These are phyloP conservation scores for Mythimna loreyi DNA, from an alignment of 2,888 invertebrate genomes.

Conservation along the genomic window DNA sequence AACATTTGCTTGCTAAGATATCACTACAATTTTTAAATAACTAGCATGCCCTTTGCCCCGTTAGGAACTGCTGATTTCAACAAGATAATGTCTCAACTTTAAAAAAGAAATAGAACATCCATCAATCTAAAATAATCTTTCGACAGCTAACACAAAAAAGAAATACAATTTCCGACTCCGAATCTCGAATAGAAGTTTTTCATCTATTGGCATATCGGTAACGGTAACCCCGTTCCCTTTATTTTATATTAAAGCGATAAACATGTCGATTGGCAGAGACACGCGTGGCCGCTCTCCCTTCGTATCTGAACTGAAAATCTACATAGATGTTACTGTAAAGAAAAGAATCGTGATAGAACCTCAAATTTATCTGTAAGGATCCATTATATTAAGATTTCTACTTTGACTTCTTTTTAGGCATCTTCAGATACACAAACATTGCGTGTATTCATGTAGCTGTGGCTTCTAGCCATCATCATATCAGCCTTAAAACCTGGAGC, in stretches of 20 bases:
- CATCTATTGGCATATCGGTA: conserved; percentile 84
- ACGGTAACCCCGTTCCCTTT: conserved; percentile 82
- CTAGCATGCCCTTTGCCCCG: no score
- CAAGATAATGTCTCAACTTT: conserved; percentile 36
- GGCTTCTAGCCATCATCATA: no score
- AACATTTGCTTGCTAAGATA: no score
- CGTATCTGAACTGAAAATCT: conserved; percentile 48
- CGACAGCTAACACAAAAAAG: conserved; percentile 58
- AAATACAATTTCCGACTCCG: conserved; percentile 85
- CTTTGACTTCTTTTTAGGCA: no score
- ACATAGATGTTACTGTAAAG: conserved; percentile 37
- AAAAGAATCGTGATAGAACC: neutral
- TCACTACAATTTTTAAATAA: no score
- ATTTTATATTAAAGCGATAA: conserved; percentile 91
- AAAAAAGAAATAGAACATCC: conserved; percentile 42
- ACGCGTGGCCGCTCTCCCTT: conserved; percentile 88
- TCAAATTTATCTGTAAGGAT: neutral
- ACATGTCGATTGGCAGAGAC: conserved; percentile 89
- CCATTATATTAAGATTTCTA: no score
- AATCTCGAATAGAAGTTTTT: conserved; percentile 82
- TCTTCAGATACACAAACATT: no score
- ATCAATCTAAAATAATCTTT: conserved; percentile 63
- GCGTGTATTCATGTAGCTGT: no score
- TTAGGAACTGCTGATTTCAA: no score
- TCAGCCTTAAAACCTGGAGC: no score